Evolutionary conservation across 2,888 invertebrate genomes (phyloP), one percentile per base, ranked within the genome.

Genomic region (Scaptomyza reducta): DNA sequence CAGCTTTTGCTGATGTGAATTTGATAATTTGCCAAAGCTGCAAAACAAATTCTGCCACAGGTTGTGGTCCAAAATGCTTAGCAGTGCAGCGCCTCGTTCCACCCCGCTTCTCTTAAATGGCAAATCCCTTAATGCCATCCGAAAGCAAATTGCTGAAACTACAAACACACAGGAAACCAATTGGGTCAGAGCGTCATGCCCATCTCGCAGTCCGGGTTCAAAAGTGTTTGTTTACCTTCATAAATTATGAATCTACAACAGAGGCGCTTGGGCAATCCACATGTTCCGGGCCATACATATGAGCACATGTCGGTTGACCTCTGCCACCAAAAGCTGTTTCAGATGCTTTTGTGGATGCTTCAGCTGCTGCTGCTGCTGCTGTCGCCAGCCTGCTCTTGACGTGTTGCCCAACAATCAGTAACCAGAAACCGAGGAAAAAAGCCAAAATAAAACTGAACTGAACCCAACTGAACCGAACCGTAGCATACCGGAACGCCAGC

Each of bases 191-290:
- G 11, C 13, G 22, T 35, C 50, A 35, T 35, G 14, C 40, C 22
- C 45, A 57, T 16, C 31, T 44, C 22, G 38, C n/a, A 40, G 18
- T 11, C 53, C n/a, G 49, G 56, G 73, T 66, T 64, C 72, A 77
- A 61, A 70, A 87, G 79, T 85, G 84, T 85, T 85, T 84, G 87
- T 79, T 84, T 84, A 84, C 84, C 83, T 85, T 74, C 87, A 87
- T 84, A 87, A 87, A 87, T 84, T 85, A 87, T 87, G 83, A 87
- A 85, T 87, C 67, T 50, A 38, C 65, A 59, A 64, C 45, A 55
- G 44, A 49, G 46, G 47, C 27, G n/a, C 33, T 40, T 40, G 40
- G 53, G 41, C 53, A 54, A 16, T 47, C 47, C 74, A 74, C 77
- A 74, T 77, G 77, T 77, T 73, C 50, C 44, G 54, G 47, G 46